Conservation (phyloP, 2,888 invertebrate species). For the Drosophila parthenogenetica region DNA sequence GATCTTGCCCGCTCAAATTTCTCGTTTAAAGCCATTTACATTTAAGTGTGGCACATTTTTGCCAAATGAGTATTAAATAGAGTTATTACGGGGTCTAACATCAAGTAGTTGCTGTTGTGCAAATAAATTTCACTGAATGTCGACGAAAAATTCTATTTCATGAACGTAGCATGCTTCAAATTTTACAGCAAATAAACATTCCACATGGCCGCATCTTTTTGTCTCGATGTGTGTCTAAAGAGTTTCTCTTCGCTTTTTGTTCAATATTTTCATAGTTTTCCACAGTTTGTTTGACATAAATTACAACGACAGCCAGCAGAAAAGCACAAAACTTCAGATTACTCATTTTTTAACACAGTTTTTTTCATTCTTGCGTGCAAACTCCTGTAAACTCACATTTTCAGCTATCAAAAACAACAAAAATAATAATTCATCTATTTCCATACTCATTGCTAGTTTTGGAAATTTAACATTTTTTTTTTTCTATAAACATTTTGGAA, state of each 20-base stretch:
- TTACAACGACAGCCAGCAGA: constrained; percentile 56
- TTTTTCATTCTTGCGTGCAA: constrained; percentile 27
- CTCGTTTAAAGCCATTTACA: constrained; percentile 51
- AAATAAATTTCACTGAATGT: constrained; percentile 40
- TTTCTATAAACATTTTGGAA: too few species aligned
- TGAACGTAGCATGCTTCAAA: constrained; percentile 60
- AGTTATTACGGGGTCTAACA: constrained; percentile 47
- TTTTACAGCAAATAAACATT: constrained; percentile 76
- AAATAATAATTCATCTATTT: constrained; percentile 1
- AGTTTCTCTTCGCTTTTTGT: constrained; percentile 51
- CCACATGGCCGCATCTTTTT: constrained; percentile 58
- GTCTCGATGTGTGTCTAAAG: constrained; percentile 31
- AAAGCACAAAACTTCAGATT: constrained; percentile 43
- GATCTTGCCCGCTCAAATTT: constrained; percentile 43
- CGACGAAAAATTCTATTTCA: constrained; percentile 53
- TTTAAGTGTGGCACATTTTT: constrained; percentile 46
- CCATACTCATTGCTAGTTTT: constrained; percentile 26
- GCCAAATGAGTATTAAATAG: constrained; percentile 40
- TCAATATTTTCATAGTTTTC: constrained; percentile 65
- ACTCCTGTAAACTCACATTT: constrained; percentile 34
- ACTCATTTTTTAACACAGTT: constrained; percentile 57
- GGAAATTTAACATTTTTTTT: constrained; percentile 28
- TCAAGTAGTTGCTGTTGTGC: constrained; percentile 23
- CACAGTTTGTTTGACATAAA: constrained; percentile 66
- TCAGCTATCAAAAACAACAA: not conserved